phyloP scores from a whole-genome alignment of 2,797 vertebrate species.

The Eutrigla gurnardus region DNA sequence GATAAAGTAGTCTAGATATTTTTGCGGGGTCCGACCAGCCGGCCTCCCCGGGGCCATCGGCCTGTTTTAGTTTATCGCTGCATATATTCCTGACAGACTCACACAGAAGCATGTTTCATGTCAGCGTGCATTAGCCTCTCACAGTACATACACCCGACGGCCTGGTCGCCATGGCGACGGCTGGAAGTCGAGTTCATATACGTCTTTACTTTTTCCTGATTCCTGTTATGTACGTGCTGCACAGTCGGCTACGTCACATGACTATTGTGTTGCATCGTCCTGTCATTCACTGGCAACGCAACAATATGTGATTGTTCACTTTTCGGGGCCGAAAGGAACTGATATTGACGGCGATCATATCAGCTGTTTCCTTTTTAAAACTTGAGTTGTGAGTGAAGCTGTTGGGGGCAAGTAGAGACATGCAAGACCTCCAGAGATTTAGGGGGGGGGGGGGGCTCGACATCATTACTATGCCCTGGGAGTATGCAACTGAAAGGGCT shows the following conservation, averaged over 20 bases:
- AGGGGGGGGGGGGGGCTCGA: not conserved
- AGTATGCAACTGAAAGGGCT: slow-evolving; percentile 41
- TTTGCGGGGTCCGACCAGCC: not conserved
- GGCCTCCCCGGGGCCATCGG: not conserved
- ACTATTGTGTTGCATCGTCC: not conserved
- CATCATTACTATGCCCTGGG: slow-evolving; percentile 21
- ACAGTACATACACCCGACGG: not conserved
- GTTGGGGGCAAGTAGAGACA: slow-evolving; percentile 38
- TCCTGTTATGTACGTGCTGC: not conserved
- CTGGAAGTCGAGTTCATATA: too few relatives aligned
- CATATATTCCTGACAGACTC: not conserved
- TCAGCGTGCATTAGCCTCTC: not conserved
- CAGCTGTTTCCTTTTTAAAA: not conserved
- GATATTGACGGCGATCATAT: slow-evolving; percentile 14
- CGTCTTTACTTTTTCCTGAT: too few relatives aligned
- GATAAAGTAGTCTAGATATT: not conserved
- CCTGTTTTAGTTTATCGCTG: not conserved
- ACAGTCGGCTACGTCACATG: not conserved
- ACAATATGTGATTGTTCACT: not conserved
- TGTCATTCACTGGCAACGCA: not conserved
- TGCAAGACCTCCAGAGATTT: slow-evolving; percentile 22
- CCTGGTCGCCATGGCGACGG: not conserved
- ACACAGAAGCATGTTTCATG: slow-evolving; percentile 5
- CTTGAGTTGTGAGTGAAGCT: not conserved
- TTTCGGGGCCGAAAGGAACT: not conserved